These are phyloP conservation scores for Calyptomena viridis DNA, from an alignment of 2,113 vertebrate species.

Conservation along the genomic window DNA sequence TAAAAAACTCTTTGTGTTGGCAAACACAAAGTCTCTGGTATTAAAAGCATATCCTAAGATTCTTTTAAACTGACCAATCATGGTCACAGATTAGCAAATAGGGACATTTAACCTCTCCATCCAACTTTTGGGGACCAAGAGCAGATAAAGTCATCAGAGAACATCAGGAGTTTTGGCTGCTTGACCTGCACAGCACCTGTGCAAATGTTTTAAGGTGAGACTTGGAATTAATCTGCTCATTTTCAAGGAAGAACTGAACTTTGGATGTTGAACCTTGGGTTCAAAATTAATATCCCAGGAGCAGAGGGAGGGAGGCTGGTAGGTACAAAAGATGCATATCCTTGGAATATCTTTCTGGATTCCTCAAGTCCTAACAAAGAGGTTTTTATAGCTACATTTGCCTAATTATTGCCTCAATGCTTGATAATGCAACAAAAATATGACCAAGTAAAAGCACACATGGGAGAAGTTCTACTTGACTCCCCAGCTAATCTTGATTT, in stretches of 20 bases:
- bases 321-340: rapidly evolving
- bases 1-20: background rate
- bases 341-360: background rate
- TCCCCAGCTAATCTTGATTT: background rate
- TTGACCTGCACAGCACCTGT: background rate
- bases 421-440: background rate
- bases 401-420: background rate
- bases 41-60: background rate
- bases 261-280: background rate
- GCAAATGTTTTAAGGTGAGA: background rate
- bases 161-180: background rate
- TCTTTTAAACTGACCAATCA: background rate
- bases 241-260: background rate
- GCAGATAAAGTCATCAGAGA: background rate
- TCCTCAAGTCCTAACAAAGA: background rate
- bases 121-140: background rate
- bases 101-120: background rate
- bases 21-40: background rate
- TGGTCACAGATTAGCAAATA: background rate
- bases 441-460: background rate
- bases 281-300: background rate
- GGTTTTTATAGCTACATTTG: background rate
- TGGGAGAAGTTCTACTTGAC: background rate
- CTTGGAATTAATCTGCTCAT: background rate
- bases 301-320: background rate